Base-by-base conservation (phyloP, 2,888 invertebrate genomes). In the Helleia helle region DNA sequence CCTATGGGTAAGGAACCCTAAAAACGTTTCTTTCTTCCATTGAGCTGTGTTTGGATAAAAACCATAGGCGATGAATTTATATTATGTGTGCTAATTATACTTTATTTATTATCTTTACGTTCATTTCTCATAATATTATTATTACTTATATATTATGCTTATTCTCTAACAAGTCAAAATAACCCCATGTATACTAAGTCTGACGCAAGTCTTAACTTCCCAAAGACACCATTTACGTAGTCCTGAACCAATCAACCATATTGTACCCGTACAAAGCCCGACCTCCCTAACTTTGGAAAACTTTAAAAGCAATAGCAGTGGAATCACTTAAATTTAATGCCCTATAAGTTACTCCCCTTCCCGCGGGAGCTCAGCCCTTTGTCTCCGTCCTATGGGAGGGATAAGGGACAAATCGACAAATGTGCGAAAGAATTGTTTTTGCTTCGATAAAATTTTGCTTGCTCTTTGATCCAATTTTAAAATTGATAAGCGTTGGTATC, bases 291-390 rank as follows among this genome's bases (percentile, higher is more conserved):
- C 49, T 53, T 52, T 42, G 49, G 47, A 51, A 53, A 65, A 73
- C 62, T 73, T 76, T 69, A 65, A 73, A 76, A 73, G 70, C 58
- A 51, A 63, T 63, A 60, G 56, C 53, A 62, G 59, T 54, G 46
- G 65, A 71, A 79, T 75, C 81, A 81, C 80, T 81, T 80, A 74
- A 76, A 73, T 72, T 71, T 72, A 80, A 79, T 76, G 71, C 68
- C 59, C 59, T 67, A 71, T 70, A 75, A 77, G 68, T 76, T 72
- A 71, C 71, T 64, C 66, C 43, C 41, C 42, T 46, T 53, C 59
- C 62, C 64, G 44, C 4, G 54, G 70, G 70, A 65, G 47, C 41
- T 24, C 34, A 54, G 64, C 69, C 71, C 73, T 77, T 76, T 79
- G 74, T 71, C 55, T 47, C 13, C 43, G 38, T 64, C 69, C 51